phyloP scores from a whole-genome alignment of 2,797 vertebrate species.

The Catostomus latipinnis region DNA sequence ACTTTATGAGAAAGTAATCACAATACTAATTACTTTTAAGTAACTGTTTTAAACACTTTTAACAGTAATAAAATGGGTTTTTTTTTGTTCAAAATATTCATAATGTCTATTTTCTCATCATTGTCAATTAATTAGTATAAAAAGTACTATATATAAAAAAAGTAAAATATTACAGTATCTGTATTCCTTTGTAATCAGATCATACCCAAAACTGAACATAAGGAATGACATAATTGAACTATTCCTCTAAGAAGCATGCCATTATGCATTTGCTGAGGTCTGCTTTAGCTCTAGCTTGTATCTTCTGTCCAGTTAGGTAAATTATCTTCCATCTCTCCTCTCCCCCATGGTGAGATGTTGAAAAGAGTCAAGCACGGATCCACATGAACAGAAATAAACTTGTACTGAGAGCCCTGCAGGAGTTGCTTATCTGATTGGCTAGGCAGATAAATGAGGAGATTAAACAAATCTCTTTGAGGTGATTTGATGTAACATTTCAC shows the following conservation, averaged over 20 bases:
- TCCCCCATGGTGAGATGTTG: not conserved
- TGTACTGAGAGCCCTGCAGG: conserved; percentile 36
- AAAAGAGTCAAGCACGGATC: not conserved
- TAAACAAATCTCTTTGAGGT: conserved; percentile 61
- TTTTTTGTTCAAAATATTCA: too few relatives aligned
- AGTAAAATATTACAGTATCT: too few relatives aligned
- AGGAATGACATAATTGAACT: too few relatives aligned
- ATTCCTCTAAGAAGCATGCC: not conserved
- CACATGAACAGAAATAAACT: conserved; percentile 4
- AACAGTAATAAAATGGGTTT: too few relatives aligned
- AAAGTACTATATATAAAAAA: too few relatives aligned
- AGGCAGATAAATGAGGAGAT: conserved; percentile 57
- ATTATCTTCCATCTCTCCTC: not conserved
- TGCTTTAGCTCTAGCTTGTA: not conserved
- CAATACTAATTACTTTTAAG: too few relatives aligned
- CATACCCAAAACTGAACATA: too few relatives aligned
- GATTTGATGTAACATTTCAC: conserved; percentile 54
- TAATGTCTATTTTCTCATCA: too few relatives aligned
- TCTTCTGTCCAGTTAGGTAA: not conserved
- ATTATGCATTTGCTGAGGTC: not conserved
- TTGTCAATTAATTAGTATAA: too few relatives aligned
- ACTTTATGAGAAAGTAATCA: too few relatives aligned
- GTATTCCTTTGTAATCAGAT: too few relatives aligned
- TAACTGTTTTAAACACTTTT: too few relatives aligned
- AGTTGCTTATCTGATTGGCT: conserved; percentile 61